phyloP scores from a whole-genome alignment of 2,888 invertebrate genomes.

The Harmothoe impar region DNA sequence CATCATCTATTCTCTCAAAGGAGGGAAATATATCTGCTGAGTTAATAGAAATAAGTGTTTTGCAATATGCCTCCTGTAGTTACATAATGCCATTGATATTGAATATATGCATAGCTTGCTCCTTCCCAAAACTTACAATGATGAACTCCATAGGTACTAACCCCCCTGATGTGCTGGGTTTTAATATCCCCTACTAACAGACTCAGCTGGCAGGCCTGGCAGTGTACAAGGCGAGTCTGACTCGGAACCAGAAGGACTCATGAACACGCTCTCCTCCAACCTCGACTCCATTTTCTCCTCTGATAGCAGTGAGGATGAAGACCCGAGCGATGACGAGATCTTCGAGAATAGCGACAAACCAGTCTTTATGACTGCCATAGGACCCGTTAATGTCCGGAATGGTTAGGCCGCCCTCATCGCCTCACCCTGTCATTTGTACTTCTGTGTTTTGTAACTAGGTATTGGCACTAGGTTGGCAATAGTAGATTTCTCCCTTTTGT shows the following conservation, averaged over 20 bases:
- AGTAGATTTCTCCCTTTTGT: background rate
- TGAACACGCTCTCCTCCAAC: conserved; percentile 79
- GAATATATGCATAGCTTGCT: too few species aligned
- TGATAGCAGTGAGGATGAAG: conserved; percentile 86
- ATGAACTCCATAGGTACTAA: background rate
- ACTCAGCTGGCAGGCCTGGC: conserved; percentile 76
- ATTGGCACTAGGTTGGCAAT: background rate
- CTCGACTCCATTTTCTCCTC: conserved; percentile 88
- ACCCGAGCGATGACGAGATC: conserved; percentile 69
- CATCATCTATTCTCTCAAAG: too few species aligned
- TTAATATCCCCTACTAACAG: conserved; percentile 68
- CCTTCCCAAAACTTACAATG: too few species aligned
- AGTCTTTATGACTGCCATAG: conserved; percentile 78
- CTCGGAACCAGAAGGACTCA: conserved; percentile 80
- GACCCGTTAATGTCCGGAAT: conserved; percentile 78
- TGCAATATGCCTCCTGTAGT: too few species aligned
- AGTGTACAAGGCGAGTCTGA: conserved; percentile 82
- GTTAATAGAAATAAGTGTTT: too few species aligned
- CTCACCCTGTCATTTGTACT: background rate
- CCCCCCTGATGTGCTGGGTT: background rate
- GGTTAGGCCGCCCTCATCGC: conserved; percentile 73
- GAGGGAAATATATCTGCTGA: too few species aligned
- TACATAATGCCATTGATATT: too few species aligned
- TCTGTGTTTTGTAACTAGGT: background rate
- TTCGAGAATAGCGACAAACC: conserved; percentile 69